Evolutionary conservation across 92 coral and sea anemone genomes (phyloP).

Genomic region (Epizoanthus ramosus): DNA sequence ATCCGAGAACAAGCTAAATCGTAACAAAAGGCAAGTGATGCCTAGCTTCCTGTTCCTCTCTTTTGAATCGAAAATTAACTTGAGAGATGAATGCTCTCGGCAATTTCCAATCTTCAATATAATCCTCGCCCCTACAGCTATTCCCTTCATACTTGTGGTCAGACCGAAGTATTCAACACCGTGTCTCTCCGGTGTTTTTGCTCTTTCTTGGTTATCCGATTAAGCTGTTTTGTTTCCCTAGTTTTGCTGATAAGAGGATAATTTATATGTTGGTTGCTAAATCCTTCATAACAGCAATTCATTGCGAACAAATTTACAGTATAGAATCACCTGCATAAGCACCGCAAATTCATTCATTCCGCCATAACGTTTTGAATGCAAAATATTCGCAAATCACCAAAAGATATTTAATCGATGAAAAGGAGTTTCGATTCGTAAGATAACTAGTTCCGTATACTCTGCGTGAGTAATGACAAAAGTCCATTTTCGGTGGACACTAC

Average conservation of each 20-base stretch:
- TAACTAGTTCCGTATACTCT: neutral
- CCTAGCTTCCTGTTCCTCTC: no score
- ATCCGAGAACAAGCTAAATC: no score
- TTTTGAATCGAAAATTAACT: no score
- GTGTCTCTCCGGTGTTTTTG: no score
- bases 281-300: neutral
- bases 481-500: neutral
- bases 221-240: neutral
- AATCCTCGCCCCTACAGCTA: no score
- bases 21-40: no score
- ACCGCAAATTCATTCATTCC: neutral
- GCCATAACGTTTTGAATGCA: neutral
- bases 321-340: neutral
- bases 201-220: no score
- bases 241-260: conserved; percentile 12
- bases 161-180: no score
- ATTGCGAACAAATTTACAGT: neutral
- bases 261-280: neutral
- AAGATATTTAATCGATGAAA: neutral
- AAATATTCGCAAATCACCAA: neutral
- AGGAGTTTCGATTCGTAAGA: neutral
- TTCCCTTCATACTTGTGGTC: no score
- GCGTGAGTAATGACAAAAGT: neutral
- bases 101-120: no score
- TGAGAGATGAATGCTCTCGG: no score